These are phyloP conservation scores for Ptychadena robeensis DNA, from an alignment of 2,797 vertebrate species.

Conservation along the genomic window DNA sequence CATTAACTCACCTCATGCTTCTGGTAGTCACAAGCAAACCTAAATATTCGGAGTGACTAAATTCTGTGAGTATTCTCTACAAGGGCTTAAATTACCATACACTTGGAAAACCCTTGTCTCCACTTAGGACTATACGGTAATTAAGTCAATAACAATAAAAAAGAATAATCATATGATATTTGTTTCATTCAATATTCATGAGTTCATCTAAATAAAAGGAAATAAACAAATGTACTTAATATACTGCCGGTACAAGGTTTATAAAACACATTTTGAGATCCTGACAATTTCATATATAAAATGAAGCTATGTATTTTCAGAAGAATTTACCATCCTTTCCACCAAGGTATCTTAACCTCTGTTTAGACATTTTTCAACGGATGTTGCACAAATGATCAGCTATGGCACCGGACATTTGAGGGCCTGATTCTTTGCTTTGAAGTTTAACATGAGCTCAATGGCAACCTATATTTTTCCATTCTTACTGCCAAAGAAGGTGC, in stretches of 20 bases:
- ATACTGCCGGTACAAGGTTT: no score
- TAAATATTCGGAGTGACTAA: conserved; percentile 24
- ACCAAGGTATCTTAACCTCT: no score
- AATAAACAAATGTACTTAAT: not conserved
- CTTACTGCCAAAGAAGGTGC: no score
- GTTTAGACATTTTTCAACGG: no score
- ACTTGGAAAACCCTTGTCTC: conserved; percentile 23
- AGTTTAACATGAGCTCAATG: no score
- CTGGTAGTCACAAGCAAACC: conserved; percentile 23
- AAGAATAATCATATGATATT: not conserved
- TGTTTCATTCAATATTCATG: not conserved
- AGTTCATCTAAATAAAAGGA: no score
- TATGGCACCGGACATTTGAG: no score
- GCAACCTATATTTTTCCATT: no score
- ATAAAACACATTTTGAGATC: not conserved
- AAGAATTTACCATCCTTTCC: no score
- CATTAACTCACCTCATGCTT: conserved; percentile 37
- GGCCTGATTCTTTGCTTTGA: no score
- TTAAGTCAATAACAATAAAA: conserved; percentile 30
- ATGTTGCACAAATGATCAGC: no score
- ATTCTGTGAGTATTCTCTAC: conserved; percentile 35
- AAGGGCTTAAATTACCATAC: conserved; percentile 30
- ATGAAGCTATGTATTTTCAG: no score
- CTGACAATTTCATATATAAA: not conserved
- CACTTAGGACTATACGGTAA: conserved; percentile 14